phyloP scores from a whole-genome alignment of 2,888 invertebrate genomes.

The Lutraria lutraria region DNA sequence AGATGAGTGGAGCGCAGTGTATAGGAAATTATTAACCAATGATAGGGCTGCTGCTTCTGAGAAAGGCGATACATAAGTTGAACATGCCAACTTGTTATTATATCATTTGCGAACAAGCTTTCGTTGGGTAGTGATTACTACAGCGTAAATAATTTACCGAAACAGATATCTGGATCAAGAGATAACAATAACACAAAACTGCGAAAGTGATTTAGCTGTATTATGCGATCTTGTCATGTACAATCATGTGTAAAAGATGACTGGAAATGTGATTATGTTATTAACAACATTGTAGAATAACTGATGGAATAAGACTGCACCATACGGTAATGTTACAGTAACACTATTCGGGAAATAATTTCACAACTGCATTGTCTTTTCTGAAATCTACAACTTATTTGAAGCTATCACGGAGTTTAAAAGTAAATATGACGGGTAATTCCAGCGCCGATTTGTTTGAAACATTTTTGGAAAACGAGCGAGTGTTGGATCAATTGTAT shows the following conservation, averaged over 20 bases:
- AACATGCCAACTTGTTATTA: neutral
- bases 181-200: neutral
- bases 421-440: neutral
- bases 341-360: too few relatives aligned
- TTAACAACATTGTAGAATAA: too few relatives aligned
- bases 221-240: neutral
- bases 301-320: too few relatives aligned
- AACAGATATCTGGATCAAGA: neutral
- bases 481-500: neutral
- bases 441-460: neutral
- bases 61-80: slow-evolving; percentile 9
- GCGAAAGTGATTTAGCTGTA: neutral
- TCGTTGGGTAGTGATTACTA: neutral
- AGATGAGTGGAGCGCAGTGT: too few relatives aligned
- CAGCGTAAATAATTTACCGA: neutral
- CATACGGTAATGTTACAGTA: too few relatives aligned
- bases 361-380: too few relatives aligned
- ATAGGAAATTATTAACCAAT: neutral
- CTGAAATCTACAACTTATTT: too few relatives aligned
- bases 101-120: neutral
- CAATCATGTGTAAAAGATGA: neutral
- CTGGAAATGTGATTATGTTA: neutral
- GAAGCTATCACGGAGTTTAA: neutral
- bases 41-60: neutral
- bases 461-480: neutral